A percentile compares a stretch with the other conserved stretches of the same genome.
These are phyloP conservation scores for Drosophila hawaiiensis DNA, from an alignment of 2,888 invertebrate genomes.

Conservation along the genomic window DNA sequence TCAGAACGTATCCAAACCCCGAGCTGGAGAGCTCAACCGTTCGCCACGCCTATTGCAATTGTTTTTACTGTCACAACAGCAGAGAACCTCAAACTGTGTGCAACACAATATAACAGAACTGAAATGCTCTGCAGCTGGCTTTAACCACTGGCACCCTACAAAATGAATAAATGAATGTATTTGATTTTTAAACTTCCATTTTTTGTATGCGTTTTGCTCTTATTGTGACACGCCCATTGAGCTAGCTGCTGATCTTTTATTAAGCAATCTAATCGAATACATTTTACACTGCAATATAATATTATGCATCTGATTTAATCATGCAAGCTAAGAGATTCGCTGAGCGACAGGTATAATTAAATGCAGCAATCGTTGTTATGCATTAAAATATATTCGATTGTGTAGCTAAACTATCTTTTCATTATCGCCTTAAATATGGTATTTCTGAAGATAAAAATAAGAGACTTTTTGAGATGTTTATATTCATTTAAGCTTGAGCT, in stretches of 20 bases:
- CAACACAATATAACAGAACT: not conserved
- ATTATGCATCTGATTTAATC: not conserved
- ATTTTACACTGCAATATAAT: conserved; percentile 14
- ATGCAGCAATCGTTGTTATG: not conserved
- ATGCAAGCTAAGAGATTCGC: not conserved
- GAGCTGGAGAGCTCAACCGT: not conserved
- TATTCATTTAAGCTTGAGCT: not conserved
- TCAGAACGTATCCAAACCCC: not conserved
- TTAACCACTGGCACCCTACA: not conserved
- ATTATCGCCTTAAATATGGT: not conserved
- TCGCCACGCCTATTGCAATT: conserved; percentile 59
- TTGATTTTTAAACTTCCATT: conserved; percentile 2
- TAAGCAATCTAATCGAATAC: conserved; percentile 3
- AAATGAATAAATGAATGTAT: conserved; percentile 14
- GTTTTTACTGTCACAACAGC: conserved; percentile 51
- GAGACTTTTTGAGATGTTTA: not conserved
- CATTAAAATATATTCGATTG: not conserved
- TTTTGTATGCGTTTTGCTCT: conserved; percentile 19
- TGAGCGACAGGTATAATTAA: not conserved
- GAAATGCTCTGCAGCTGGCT: conserved; percentile 12
- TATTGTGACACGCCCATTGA: conserved; percentile 42
- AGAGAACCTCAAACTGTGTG: conserved; percentile 22
- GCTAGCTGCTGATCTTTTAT: conserved; percentile 19
- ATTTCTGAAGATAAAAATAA: not conserved
- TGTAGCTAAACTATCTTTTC: not conserved